Base-by-base conservation (phyloP, 2,113 vertebrate genomes). In the Phrynocephalus versicolor region DNA sequence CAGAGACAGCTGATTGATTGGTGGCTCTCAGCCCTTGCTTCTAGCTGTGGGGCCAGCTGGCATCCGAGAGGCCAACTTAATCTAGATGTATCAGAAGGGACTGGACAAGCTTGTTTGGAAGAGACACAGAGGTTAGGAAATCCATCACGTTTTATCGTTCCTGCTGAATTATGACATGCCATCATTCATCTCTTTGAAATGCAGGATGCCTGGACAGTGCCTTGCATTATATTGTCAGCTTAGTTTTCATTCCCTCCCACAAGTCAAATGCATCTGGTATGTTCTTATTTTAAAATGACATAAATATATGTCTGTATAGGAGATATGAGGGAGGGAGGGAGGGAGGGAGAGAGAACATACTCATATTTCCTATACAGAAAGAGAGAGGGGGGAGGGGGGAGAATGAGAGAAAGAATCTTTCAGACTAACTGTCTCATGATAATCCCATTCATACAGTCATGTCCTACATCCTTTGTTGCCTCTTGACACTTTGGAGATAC, bases 131-230 rank as follows among this genome's bases (percentile, higher is more conserved):
- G 85, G 90, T 92, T 92, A 93, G 84, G 90, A 94, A 94, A 95
- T 91, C 41, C 81, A 94, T 95, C 92, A 91, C 84, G 67, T 91
- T 93, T 95, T 94, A 94, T 94, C 60, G 6, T 93, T 89, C 23
- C 64, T 89, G 79, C 37, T 95, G 89, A 95, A 89, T 87, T 92
- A 94, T 70, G 87, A 93, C 82, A 89, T 3, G 16, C 86, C 94
- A 94, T 90, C 89, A 80, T 90, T 94, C 91, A 93, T 89, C 80
- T 93, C 86, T 93, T 86, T 87, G 81, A 89, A 92, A 93, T 85
- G 83, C 88, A 93, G 90, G 88, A 76, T 80, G 85, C 84, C 85
- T 90, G 72, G 58, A 67, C 15, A 3, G 87, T 94, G 88, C 79
- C 67, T 94, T 41, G 51, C 60, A 87, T 90, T 88, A 92, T 81